Base-by-base conservation (phyloP, 2,113 vertebrate species). In the Emberiza fucata region DNA sequence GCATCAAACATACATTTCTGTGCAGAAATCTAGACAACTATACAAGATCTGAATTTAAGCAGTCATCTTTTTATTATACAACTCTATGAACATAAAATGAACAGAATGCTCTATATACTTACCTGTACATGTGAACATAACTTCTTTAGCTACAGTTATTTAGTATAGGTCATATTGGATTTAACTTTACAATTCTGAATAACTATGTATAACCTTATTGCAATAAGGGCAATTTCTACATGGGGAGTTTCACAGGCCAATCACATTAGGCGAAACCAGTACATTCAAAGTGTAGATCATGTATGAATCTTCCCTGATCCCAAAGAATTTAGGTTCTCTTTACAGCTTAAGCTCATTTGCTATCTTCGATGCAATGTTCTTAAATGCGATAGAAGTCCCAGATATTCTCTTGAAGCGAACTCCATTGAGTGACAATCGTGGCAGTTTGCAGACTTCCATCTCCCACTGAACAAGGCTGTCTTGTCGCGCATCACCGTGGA, bases 361-460 rank as follows among this genome's bases (percentile, higher is more conserved):
- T 96, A 99, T 99, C 98, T 99, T 99, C 97, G 99, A 99, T 94
- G 99, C 99, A 97, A 99, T 99, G 98, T 99, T 99, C 98, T 99
- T 99, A 98, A 99, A 99, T 96, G 99, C 99, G 22, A 99, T 99
- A 92, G 99, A 99, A 50, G 99, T 99, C 84, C 99, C 99, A 33
- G 99, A 99, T 98, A 99, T 99, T 92, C 99, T 98, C 98, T 99
- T 99, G 98, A 99, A 99, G 92, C 99, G 99, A 73, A 99, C 99
- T 65, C 99, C 99, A 3, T 99, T 99, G 92, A 99, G 99, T 0
- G 99, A 99, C 80, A 99, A 98, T 35, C 99, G 98, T 2, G 99
- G 99, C 97, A 99, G 93, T 97, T 99, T 99, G 98, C 99, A 99
- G 76, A 99, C 99, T 81, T 99, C 99, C 99, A 99, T 99, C 98